A percentile compares a stretch with the other conserved stretches of the same genome.
These are phyloP conservation scores for Clavelina lepadiformis DNA, from an alignment of 23 tunicate species.

Conservation along the genomic window DNA sequence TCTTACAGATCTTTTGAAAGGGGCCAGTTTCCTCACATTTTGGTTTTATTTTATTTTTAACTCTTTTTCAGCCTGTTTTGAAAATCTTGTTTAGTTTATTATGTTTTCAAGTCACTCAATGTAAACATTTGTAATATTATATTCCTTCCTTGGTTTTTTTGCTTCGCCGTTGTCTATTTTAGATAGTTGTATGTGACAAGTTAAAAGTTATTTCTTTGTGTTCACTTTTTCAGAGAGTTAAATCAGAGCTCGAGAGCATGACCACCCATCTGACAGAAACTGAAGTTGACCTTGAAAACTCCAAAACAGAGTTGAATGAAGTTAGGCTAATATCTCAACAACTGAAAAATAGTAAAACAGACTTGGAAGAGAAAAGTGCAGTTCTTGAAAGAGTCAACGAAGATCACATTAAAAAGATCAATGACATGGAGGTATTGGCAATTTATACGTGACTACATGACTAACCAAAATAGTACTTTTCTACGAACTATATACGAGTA, in stretches of 20 bases:
- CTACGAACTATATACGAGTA: too few relatives aligned
- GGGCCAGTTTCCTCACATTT: too few relatives aligned
- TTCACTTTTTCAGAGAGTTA: background rate
- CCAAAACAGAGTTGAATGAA: slow-evolving; percentile 4
- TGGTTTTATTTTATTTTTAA: too few relatives aligned
- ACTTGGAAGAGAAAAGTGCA: background rate
- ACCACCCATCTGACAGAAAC: slow-evolving; percentile 19
- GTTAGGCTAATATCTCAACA: background rate
- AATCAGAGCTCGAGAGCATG: slow-evolving; percentile 7
- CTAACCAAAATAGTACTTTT: too few relatives aligned
- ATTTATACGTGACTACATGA: background rate
- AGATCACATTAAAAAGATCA: background rate
- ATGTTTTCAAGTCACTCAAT: background rate
- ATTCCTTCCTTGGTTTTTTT: background rate
- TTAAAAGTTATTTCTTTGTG: too few relatives aligned
- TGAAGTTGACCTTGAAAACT: slow-evolving; percentile 30
- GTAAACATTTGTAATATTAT: background rate
- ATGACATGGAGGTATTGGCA: slow-evolving; percentile 4
- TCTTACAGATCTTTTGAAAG: too few relatives aligned
- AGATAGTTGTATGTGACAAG: too few relatives aligned
- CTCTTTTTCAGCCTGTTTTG: too few relatives aligned
- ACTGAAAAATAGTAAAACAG: too few relatives aligned
- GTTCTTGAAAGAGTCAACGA: background rate
- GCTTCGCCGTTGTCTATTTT: too few relatives aligned
- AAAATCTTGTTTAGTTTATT: background rate